Base-by-base conservation (phyloP, 2,888 invertebrate genomes). In the Tryphoninae sp. region DNA sequence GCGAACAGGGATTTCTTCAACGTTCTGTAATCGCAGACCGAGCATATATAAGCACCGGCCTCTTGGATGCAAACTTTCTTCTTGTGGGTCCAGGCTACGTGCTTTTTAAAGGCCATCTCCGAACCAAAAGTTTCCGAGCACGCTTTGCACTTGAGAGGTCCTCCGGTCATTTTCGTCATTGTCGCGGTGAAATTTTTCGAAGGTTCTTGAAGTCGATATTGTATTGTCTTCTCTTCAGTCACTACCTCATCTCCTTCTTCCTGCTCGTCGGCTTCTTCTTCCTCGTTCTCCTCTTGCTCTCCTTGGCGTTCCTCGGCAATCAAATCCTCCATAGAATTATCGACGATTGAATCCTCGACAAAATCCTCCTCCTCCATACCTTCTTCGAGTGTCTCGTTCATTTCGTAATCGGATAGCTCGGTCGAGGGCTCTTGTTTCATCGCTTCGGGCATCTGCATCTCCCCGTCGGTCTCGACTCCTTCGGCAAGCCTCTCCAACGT, bases 41-140 rank as follows among this genome's bases (percentile, higher is more conserved):
- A 89, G 74, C 92, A 92, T 4, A 91, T 88, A 65, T 89, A 91
- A 2, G 86, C 85, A 0, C 91, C 91, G 65, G 88, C 87, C n/a
- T 92, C 91, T 42, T 89, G 89, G 23, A 92, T 88, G 81, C 89
- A 92, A 0, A 91, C 87, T 77, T 90, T 91, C 69, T 90, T 90
- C 80, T 89, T 90, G 84, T 92, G 92, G 0, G 87, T 89, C 91
- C 91, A 91, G 0, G 92, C 91, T 0, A 92, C 91, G 85, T 92
- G 92, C 45, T 91, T 91, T 11, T 88, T 83, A 59, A 91, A 92
- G 0, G 89, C 87, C 8, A 90, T 84, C 11, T 84, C 83, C 0
- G 90, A 88, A 22, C 85, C 85, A 68, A 92, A 92, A 2, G 86
- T 89, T 67, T 91, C 90, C 0, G 89, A 88, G 76, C 92, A 92